Percentiles rank a stretch among this genome's conserved stretches.
Conservation (phyloP, 2,888 invertebrate genomes). For the Dynastes tityus region DNA sequence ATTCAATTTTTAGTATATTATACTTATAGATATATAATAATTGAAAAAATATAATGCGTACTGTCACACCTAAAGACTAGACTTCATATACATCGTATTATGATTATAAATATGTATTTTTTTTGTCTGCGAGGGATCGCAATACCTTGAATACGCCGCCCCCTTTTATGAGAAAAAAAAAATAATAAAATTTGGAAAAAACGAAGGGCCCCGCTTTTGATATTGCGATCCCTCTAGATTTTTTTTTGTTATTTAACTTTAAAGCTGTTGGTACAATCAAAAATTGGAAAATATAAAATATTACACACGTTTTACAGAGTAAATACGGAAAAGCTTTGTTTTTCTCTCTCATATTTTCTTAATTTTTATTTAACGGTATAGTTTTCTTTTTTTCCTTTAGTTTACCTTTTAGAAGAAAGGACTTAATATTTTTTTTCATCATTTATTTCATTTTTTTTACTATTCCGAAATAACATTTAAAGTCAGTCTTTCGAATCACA, state of each 20-base stretch:
- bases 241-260: conserved; percentile 60
- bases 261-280: conserved; percentile 64
- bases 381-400: conserved; percentile 43
- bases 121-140: conserved; percentile 46
- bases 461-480: conserved; percentile 71
- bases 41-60: conserved; percentile 69
- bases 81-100: conserved; percentile 25
- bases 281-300: conserved; percentile 44
- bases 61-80: conserved; percentile 63
- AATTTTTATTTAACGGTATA: conserved; percentile 3
- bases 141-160: neutral
- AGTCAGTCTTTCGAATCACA: conserved; percentile 75
- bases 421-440: conserved; percentile 53
- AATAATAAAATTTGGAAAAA: too few relatives aligned
- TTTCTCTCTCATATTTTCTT: conserved; percentile 25
- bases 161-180: too few relatives aligned
- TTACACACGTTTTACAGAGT: neutral
- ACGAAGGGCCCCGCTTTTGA: neutral
- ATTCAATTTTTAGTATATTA: conserved; percentile 49
- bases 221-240: conserved; percentile 49
- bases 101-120: conserved; percentile 52
- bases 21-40: conserved; percentile 60
- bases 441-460: conserved; percentile 57
- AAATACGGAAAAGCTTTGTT: conserved; percentile 44
- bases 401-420: conserved; percentile 50